Conservation (phyloP, 2,113 vertebrate genomes). For the Chamaea fasciata region DNA sequence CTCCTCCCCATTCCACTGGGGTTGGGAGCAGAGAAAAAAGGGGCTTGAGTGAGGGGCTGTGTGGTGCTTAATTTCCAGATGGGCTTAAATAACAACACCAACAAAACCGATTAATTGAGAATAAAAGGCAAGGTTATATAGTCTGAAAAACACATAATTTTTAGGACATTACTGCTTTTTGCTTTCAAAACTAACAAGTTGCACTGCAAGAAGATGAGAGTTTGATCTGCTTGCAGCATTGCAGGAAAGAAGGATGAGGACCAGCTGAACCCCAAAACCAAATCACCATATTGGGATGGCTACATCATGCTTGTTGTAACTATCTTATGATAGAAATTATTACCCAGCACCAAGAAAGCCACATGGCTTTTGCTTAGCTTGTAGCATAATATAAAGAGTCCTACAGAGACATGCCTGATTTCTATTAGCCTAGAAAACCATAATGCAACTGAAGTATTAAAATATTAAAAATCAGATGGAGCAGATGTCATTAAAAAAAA, state of each 20-base stretch:
- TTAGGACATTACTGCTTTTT: neutral
- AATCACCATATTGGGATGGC: neutral
- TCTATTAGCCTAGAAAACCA: neutral
- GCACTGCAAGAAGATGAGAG: accelerated
- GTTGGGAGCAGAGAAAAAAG: neutral
- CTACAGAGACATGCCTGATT: neutral
- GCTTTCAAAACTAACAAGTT: neutral
- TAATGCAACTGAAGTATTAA: neutral
- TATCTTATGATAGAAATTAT: neutral
- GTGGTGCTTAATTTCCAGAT: neutral
- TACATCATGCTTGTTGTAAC: neutral
- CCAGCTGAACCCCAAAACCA: neutral
- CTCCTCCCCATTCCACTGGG: neutral
- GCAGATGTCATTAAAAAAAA: neutral
- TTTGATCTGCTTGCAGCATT: neutral
- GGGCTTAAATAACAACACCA: neutral
- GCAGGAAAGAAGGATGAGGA: neutral
- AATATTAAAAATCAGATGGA: neutral
- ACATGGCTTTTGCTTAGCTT: neutral
- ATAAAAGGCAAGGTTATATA: neutral
- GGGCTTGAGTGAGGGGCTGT: neutral
- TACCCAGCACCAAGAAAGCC: neutral
- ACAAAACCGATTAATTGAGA: neutral
- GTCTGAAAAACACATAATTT: neutral
- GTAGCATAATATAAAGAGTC: neutral